Evolutionary conservation across 2,888 invertebrate genomes (phyloP).

Genomic region (Brachypalpus laphriformis): DNA sequence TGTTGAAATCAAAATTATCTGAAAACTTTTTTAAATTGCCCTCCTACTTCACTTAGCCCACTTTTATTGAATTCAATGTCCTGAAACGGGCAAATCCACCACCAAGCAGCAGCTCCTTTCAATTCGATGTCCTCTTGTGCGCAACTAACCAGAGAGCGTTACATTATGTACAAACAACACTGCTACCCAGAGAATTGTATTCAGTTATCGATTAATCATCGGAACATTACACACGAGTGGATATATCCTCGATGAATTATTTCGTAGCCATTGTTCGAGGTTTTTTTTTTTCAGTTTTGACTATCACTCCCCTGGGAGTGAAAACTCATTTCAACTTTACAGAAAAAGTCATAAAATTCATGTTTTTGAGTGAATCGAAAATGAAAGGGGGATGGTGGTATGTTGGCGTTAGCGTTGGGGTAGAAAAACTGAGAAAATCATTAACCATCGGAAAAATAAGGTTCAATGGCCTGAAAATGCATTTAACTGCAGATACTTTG

Average conservation of each 20-base stretch:
- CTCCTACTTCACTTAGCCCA: neutral
- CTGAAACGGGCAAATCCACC: conserved; percentile 23
- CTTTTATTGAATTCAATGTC: conserved; percentile 58
- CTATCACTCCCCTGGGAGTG: conserved; percentile 33
- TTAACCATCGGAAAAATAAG: conserved; percentile 17
- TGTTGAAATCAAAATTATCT: conserved; percentile 5
- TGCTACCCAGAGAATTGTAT: conserved; percentile 47
- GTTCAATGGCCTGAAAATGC: conserved; percentile 69
- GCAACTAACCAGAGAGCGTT: conserved; percentile 19
- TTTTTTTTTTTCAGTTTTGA: conserved; percentile 5
- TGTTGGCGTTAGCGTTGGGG: too few relatives aligned
- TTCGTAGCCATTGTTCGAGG: conserved; percentile 42
- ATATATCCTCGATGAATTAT: conserved; percentile 56
- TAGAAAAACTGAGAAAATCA: conserved; percentile 6
- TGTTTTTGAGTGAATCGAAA: neutral
- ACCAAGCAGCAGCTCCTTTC: neutral
- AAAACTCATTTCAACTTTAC: neutral
- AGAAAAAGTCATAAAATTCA: conserved; percentile 36
- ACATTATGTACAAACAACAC: conserved; percentile 38
- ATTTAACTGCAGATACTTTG: conserved; percentile 64
- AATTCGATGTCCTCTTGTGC: conserved; percentile 38
- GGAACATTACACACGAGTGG: conserved; percentile 62
- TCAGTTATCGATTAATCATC: conserved; percentile 70
- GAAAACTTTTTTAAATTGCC: conserved; percentile 40
- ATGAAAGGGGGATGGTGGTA: neutral